A percentile compares a stretch with the other conserved stretches of the same genome.
Conservation (phyloP, 1,140 invertebrate genomes). For the Protaetia brevitarsis region DNA sequence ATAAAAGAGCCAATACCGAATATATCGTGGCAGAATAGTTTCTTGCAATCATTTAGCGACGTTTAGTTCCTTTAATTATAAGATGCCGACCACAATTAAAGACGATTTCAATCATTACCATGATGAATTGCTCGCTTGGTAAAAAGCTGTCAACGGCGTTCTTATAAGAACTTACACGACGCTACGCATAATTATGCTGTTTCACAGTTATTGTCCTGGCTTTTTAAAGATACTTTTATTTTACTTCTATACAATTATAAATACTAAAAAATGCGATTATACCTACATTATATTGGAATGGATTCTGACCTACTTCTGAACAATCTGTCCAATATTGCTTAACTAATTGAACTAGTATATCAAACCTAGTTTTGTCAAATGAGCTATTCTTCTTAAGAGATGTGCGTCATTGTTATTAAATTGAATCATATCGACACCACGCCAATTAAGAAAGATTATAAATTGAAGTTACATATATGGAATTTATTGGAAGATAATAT, state of each 20-base stretch:
- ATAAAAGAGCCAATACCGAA: neutral
- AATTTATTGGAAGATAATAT: neutral
- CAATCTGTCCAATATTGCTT: neutral
- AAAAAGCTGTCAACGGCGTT: too few species aligned
- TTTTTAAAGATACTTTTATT: neutral
- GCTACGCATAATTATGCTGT: too few species aligned
- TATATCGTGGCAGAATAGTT: neutral
- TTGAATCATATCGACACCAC: neutral
- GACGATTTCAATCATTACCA: neutral
- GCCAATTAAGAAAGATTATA: neutral
- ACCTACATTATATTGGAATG: too few species aligned
- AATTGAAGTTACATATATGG: neutral
- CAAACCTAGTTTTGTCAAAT: neutral
- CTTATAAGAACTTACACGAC: too few species aligned
- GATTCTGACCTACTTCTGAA: neutral
- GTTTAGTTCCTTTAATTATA: neutral
- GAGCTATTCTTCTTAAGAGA: neutral
- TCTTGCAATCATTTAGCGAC: slow-evolving; percentile 3
- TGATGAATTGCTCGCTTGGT: neutral
- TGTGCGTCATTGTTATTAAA: neutral
- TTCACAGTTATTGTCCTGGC: too few species aligned
- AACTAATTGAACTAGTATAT: neutral
- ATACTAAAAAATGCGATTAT: too few species aligned
- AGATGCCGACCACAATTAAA: neutral
- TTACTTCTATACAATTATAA: too few species aligned